These are phyloP conservation scores for Pogonomyrmex barbatus DNA, from an alignment of 1,140 invertebrate species.

Conservation along the genomic window DNA sequence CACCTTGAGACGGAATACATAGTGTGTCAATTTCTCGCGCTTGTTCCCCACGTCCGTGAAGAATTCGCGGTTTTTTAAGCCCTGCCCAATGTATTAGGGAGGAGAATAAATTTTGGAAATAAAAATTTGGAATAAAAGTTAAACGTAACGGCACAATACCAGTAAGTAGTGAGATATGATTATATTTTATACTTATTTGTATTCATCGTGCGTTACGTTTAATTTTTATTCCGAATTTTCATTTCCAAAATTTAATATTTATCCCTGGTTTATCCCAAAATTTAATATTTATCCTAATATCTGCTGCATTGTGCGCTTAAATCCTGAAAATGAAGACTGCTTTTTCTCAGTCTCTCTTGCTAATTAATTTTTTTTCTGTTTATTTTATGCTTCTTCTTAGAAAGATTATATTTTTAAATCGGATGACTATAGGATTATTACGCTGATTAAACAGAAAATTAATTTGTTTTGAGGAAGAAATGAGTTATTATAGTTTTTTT, in stretches of 20 bases:
- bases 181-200: too few species aligned
- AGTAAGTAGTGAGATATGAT: too few species aligned
- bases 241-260: too few species aligned
- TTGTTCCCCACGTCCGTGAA: not conserved
- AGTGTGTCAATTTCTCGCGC: not conserved
- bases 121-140: too few species aligned
- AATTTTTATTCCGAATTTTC: too few species aligned
- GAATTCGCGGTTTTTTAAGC: not conserved
- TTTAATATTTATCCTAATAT: too few species aligned
- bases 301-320: not conserved
- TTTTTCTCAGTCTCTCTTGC: not conserved
- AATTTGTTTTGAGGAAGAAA: not conserved
- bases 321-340: not conserved
- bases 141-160: too few species aligned
- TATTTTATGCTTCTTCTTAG: not conserved
- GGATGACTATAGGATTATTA: not conserved
- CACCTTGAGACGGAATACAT: too few species aligned
- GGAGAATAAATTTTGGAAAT: too few species aligned
- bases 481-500: slow-evolving; percentile 14
- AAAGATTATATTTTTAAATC: not conserved
- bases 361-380: slow-evolving; percentile 8
- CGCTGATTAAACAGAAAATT: slow-evolving; percentile 8
- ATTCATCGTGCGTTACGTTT: too few species aligned
- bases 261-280: too few species aligned
- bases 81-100: too few species aligned